A percentile compares a stretch with the other conserved stretches of the same genome.
Evolutionary conservation across 2,113 vertebrate species (phyloP).

Genomic region (Lepus americanus): DNA sequence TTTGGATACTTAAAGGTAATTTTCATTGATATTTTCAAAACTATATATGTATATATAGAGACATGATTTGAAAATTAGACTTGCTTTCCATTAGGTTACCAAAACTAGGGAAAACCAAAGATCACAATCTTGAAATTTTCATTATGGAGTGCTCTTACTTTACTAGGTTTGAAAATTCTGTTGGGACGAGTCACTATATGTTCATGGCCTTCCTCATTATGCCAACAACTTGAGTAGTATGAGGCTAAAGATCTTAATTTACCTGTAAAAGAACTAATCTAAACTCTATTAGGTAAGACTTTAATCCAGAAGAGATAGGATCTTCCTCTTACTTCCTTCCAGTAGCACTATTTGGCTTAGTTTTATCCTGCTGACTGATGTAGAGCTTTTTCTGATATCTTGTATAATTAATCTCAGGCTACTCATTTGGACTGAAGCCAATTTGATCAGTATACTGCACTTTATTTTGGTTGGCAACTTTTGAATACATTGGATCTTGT

Average conservation of each 20-base stretch:
- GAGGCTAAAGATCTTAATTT: not conserved
- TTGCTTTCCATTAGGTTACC: not conserved
- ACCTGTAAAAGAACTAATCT: not conserved
- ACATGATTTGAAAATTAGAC: conserved; percentile 20
- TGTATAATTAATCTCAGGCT: not conserved
- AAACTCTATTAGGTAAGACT: not conserved
- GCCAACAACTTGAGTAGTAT: not conserved
- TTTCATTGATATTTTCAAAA: conserved; percentile 31
- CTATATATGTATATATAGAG: not conserved
- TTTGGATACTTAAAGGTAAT: not conserved
- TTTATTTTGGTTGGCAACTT: not conserved
- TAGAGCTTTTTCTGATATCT: not conserved
- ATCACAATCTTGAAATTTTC: not conserved
- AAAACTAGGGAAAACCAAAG: conserved; percentile 45
- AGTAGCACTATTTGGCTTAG: not conserved
- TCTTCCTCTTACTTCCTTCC: not conserved
- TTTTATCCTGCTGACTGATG: not conserved
- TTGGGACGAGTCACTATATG: not conserved
- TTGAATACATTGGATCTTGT: not conserved
- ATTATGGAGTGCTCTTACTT: not conserved
- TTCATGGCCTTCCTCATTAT: conserved; percentile 19
- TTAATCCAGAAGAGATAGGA: conserved; percentile 37
- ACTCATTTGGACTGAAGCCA: not conserved
- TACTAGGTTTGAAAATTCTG: not conserved
- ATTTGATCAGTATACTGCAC: not conserved